These are phyloP conservation scores for Noturus placidus DNA, from an alignment of 2,113 vertebrate genomes.

Conservation along the genomic window DNA sequence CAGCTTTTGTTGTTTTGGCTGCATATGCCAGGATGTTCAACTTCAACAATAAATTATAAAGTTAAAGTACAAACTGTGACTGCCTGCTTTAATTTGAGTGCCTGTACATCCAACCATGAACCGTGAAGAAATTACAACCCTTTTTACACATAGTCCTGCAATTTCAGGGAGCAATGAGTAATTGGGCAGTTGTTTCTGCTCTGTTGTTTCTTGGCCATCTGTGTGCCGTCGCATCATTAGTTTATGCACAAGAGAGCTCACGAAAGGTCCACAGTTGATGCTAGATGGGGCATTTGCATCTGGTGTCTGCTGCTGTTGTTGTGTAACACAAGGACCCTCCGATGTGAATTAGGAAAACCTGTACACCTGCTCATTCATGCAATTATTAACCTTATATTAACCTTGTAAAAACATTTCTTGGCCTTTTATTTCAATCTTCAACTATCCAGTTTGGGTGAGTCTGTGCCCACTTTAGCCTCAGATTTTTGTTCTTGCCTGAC, in stretches of 20 bases:
- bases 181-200: constrained; percentile 36
- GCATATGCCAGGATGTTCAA: not conserved
- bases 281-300: constrained; percentile 25
- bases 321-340: not conserved
- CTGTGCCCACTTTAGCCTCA: not conserved
- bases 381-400: constrained; percentile 12
- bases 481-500: not conserved
- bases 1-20: constrained; percentile 16
- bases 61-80: constrained; percentile 11
- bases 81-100: constrained; percentile 6
- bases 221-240: constrained; percentile 29
- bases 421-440: not conserved
- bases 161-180: constrained; percentile 24
- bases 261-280: constrained; percentile 15
- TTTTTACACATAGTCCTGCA: not conserved
- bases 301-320: constrained; percentile 4
- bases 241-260: constrained; percentile 13
- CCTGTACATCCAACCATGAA: constrained; percentile 14
- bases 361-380: not conserved
- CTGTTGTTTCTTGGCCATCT: constrained; percentile 29
- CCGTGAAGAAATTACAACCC: constrained; percentile 9
- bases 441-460: not conserved
- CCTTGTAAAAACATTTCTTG: not conserved
- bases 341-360: not conserved
- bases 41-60: constrained; percentile 4